Base-by-base conservation (phyloP, 2,113 vertebrate species). In the Pedetes capensis region DNA sequence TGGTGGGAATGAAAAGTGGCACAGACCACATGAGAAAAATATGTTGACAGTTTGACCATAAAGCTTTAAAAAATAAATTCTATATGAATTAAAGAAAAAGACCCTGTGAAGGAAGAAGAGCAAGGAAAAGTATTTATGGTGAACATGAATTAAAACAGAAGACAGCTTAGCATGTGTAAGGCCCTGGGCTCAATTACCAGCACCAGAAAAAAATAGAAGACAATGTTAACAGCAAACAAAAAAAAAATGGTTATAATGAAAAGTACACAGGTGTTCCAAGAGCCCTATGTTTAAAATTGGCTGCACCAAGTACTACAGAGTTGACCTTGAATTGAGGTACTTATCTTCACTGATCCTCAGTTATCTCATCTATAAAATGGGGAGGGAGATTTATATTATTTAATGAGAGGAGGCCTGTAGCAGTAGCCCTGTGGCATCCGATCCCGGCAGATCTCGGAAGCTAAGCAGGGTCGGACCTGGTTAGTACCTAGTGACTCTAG, bases 141-240 rank as follows among this genome's bases (percentile, higher is more conserved):
- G 16, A 81, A 55, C 42, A 32, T 80, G 18, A 94, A 75, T 55
- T 69, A 93, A 95, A 57, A 81, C 13, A 92, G 34, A 81, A 93
- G 59, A 90, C 49, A 47, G 29, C 34, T 37, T 85, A 29, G 25
- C 25, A 69, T 69, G n/a, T 39, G 8, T n/a, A n/a, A 85, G 12
- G 34, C 34, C 47, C 42, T 49, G 22, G 32, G 11, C n/a, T 72
- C 25, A 42, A 47, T 29, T 18, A 49, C 53, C n/a, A 42, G 53
- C 14, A 80, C 23, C 53, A 27, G 22, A 34, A 34, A 44, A 69
- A 85, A 8, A 87, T 11, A 89, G n/a, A 53, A 80, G 51, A 71
- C 81, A 53, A 20, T 87, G 81, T 76, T 68, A 47, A 93, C 42
- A 91, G 49, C 44, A 78, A 51, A 84, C 25, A 87, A 29, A 79